Conservation (phyloP, 2,797 vertebrate genomes). For the Bovichtus diacanthus region DNA sequence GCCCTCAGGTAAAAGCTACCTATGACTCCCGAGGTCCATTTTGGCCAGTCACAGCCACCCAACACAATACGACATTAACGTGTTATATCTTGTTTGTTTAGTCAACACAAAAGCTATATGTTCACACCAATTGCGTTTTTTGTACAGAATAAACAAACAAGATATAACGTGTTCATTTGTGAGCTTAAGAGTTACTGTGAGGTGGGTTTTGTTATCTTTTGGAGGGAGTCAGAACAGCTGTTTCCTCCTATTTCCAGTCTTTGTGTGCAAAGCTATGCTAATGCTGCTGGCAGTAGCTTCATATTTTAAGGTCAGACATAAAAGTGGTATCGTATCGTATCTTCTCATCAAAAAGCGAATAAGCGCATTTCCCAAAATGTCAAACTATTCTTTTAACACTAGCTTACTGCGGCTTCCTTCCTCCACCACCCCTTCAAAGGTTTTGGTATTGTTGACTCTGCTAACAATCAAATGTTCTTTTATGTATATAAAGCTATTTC, state of each 20-base stretch:
- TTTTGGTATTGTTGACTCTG: background rate
- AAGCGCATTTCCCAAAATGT: background rate
- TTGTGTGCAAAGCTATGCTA: conserved; percentile 6
- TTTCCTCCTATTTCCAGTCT: conserved; percentile 10
- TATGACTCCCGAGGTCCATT: no score
- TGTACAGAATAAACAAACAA: no score
- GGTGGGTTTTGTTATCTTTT: background rate
- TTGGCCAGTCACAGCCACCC: no score
- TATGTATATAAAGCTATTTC: background rate
- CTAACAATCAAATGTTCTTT: background rate
- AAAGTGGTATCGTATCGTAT: background rate
- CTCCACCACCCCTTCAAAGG: background rate
- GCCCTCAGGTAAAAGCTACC: no score
- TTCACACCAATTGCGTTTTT: no score
- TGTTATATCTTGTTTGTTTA: no score
- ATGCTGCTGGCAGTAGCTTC: background rate
- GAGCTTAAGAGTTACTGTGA: background rate
- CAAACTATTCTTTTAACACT: background rate
- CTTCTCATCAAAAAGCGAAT: background rate
- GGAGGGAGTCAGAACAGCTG: background rate
- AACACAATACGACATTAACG: no score
- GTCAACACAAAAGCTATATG: no score
- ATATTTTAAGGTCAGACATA: conserved; percentile 17
- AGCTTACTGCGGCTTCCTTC: background rate
- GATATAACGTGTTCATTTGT: background rate